Percentiles rank a stretch among this genome's conserved stretches.
Evolutionary conservation across 2,797 vertebrate species (phyloP).

Genomic region (Xyrichtys novacula): DNA sequence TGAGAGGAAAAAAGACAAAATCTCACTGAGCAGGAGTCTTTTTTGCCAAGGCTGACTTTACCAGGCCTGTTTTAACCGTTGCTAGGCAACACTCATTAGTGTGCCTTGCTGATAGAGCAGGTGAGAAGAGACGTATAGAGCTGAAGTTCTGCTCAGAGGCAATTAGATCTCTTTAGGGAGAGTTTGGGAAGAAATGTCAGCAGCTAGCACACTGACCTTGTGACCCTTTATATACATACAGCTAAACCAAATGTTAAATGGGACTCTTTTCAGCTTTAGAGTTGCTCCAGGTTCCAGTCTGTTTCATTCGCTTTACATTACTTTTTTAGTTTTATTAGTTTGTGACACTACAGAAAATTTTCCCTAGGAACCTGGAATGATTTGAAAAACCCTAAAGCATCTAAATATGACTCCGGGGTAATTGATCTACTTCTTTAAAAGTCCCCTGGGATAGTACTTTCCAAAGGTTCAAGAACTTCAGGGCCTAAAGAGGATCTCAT

Average conservation of each 20-base stretch:
- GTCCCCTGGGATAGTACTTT: no score
- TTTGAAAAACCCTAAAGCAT: no score
- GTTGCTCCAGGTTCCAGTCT: no score
- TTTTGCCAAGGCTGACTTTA: slow-evolving; percentile 74
- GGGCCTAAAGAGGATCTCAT: no score
- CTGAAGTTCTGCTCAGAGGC: slow-evolving; percentile 48
- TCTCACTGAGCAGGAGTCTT: slow-evolving; percentile 56
- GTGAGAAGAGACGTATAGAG: slow-evolving; percentile 55
- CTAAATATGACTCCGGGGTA: no score
- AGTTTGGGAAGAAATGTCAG: slow-evolving; percentile 19
- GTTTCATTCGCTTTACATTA: no score
- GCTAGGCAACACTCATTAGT: slow-evolving; percentile 83
- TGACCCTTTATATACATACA: neutral
- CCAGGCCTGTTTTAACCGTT: slow-evolving; percentile 78
- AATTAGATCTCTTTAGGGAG: slow-evolving; percentile 50
- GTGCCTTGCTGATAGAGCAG: slow-evolving; percentile 50
- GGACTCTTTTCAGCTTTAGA: no score
- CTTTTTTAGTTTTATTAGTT: no score
- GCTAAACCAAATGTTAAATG: neutral
- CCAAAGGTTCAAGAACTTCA: no score
- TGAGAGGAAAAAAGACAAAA: slow-evolving; percentile 65
- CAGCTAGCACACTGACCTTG: slow-evolving; percentile 11
- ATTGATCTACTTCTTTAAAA: no score
- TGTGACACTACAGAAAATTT: no score
- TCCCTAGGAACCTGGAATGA: no score